Conservation (phyloP, 2,113 vertebrate genomes). For the Sarotherodon lohbergeri region DNA sequence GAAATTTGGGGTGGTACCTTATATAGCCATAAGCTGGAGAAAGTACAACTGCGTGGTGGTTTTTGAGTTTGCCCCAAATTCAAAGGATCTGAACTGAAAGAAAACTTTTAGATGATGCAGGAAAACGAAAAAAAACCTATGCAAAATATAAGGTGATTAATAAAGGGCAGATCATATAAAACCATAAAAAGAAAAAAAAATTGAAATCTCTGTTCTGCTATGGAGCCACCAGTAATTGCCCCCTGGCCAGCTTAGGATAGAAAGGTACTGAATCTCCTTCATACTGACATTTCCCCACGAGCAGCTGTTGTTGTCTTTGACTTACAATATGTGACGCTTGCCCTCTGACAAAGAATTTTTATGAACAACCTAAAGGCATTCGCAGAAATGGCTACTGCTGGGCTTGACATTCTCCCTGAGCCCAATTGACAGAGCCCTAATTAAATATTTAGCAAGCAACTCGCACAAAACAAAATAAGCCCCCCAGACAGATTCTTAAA, state of each 20-base stretch:
- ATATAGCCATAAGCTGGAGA: not conserved
- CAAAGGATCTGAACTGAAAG: not conserved
- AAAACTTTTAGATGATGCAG: not conserved
- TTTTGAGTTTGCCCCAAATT: not conserved
- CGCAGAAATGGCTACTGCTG: conserved; percentile 9
- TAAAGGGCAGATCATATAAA: not conserved
- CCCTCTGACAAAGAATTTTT: not conserved
- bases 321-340: not conserved
- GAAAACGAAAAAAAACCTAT: not conserved
- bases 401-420: conserved; percentile 36
- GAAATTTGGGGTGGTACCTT: not conserved
- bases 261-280: not conserved
- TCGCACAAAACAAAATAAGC: conserved; percentile 49
- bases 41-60: not conserved
- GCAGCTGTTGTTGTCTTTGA: not conserved
- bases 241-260: not conserved
- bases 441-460: conserved; percentile 57
- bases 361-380: conserved; percentile 8
- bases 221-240: not conserved
- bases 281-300: not conserved
- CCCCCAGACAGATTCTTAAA: conserved; percentile 42
- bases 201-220: not conserved
- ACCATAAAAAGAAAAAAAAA: not conserved
- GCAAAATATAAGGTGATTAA: not conserved
- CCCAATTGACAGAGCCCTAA: conserved; percentile 28